Percentiles rank a stretch among this genome's conserved stretches.
Evolutionary conservation across 2,888 invertebrate genomes (phyloP).

Genomic region (Platerodrilus igneus): DNA sequence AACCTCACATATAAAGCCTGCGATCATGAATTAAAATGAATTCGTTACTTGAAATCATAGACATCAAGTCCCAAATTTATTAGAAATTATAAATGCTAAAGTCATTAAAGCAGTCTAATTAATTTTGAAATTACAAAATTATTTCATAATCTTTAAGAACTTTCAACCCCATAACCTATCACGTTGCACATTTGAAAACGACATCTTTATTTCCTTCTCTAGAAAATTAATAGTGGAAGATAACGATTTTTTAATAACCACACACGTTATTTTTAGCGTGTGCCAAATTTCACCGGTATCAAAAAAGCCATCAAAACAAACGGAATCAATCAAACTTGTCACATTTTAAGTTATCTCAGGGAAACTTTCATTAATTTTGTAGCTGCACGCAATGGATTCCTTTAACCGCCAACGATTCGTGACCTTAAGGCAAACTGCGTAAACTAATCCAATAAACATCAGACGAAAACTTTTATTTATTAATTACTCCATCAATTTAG

Average conservation of each 20-base stretch:
- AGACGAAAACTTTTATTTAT: constrained; percentile 28
- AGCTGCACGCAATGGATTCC: constrained; percentile 19
- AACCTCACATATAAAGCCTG: too few species aligned
- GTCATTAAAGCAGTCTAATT: too few species aligned
- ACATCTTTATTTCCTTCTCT: too few species aligned
- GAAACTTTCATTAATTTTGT: constrained; percentile 21
- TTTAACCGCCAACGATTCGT: constrained; percentile 10
- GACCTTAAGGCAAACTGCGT: constrained; percentile 9
- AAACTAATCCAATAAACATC: constrained; percentile 18
- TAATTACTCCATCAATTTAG: constrained; percentile 31
- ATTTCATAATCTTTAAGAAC: too few species aligned
- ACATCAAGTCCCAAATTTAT: too few species aligned
- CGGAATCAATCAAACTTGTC: constrained; percentile 26
- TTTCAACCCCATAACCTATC: too few species aligned
- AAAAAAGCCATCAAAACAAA: constrained; percentile 21
- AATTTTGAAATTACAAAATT: too few species aligned
- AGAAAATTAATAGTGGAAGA: too few species aligned
- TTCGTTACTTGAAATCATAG: too few species aligned
- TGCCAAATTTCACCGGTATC: constrained; percentile 22
- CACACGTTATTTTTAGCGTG: constrained; percentile 26
- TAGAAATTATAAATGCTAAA: too few species aligned
- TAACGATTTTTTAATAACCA: constrained; percentile 25
- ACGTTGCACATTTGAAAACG: too few species aligned
- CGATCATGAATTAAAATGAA: too few species aligned
- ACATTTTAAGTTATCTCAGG: constrained; percentile 19